Evolutionary conservation across 2,888 invertebrate genomes (phyloP), one percentile per base, ranked within the genome.

Genomic region (Pammene fasciana): DNA sequence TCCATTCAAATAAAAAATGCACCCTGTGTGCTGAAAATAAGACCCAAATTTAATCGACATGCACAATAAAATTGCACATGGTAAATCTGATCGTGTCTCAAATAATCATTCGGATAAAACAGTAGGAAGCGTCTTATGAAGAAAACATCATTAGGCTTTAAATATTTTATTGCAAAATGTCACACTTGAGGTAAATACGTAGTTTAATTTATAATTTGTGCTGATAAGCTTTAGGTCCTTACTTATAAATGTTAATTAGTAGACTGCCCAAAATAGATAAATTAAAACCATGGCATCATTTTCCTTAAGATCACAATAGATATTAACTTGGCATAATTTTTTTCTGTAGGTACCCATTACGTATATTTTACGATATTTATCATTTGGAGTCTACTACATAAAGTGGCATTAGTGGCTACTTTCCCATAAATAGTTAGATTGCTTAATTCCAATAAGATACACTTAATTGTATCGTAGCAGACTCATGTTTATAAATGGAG

Each of bases 141-240:
- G 14, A 56, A 45, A 54, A 54, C 54, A 13, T 43, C 13, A 43
- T 59, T 10, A 45, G 52, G 52, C 38, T 41, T 50, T 13, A 61
- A 10, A 55, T 48, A 50, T 56, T 68, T 64, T 68, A 62, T 56
- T 62, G 34, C 26, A 55, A 54, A 61, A 34, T 46, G 38, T 50
- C 61, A 62, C 62, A 50, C 48, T 50, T 62, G 10, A 34, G 14
- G n/a, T 65, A 54, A 54, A 67, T 60, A 60, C 0, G n/a, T 14
- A 41, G 50, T 50, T 41, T 62, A 16, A 26, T n/a, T 55, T 61
- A 48, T 48, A 38, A 68, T 56, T 68, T 68, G 68, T 68, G 68
- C 68, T 34, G 10, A 43, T 56, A 61, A 55, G 38, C 18, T 38
- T 34, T 18, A 16, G 10, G 11, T 50, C 9, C 26, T 16, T 52